Conservation (phyloP, 1,140 invertebrate species). For the Choristoneura fumiferana region DNA sequence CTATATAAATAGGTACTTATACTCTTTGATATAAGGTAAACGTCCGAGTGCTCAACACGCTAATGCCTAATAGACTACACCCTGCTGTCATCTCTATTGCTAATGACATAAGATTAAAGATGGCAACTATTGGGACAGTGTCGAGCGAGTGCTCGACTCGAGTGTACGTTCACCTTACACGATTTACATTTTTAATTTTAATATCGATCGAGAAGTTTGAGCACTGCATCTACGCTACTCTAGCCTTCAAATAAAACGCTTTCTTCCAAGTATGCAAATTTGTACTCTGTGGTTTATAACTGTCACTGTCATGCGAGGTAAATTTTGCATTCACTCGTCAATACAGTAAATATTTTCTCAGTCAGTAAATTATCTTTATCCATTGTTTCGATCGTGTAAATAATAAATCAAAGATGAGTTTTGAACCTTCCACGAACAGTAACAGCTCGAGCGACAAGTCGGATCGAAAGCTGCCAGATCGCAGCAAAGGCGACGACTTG, state of each 20-base stretch:
- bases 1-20: no score
- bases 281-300: not conserved
- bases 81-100: no score
- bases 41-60: no score
- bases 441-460: constrained; percentile 56
- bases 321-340: constrained; percentile 5
- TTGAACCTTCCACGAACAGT: constrained; percentile 55
- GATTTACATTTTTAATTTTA: no score
- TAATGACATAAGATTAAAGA: no score
- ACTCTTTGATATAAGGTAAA: no score
- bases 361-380: constrained; percentile 23
- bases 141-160: no score
- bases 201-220: no score
- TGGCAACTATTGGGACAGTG: no score
- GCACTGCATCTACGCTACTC: no score
- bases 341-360: not conserved
- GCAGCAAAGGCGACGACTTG: constrained; percentile 82
- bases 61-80: no score
- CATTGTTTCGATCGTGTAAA: constrained; percentile 18
- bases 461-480: constrained; percentile 65
- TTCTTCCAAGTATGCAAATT: not conserved
- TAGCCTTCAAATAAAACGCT: not conserved
- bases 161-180: no score
- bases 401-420: constrained; percentile 51
- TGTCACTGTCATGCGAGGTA: constrained; percentile 18